Base-by-base conservation (phyloP, 2,888 invertebrate species). In the Drosophila neoperkinsi region DNA sequence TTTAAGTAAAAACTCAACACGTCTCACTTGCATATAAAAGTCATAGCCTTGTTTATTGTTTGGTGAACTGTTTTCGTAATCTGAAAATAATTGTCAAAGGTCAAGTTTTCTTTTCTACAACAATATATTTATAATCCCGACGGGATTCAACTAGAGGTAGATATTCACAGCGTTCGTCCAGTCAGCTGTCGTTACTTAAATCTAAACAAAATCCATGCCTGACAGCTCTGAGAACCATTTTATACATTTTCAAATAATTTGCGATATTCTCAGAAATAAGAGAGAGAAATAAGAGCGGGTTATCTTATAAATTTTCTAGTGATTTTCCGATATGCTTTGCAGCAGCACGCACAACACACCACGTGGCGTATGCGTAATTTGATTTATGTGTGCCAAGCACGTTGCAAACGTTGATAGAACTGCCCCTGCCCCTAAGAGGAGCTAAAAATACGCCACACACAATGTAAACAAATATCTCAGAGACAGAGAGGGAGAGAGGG, bases 351-450 rank as follows among this genome's bases (percentile, higher is more conserved):
- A 25, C 34, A 25, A 18, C 41, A 31, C 49, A 64, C 36, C 68
- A 90, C 88, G 85, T 88, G 90, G 79, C 82, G 88, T 79, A 85
- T 90, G 79, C 78, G 75, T 81, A 82, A 83, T 81, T 71, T 81
- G 86, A 90, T 90, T 86, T 83, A 86, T 86, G 81, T 76, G 57
- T 72, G 71, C 59, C 60, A 69, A 65, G 31, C 66, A 71, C 46
- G 66, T 66, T 77, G 30, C 31, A 33, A 57, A 33, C 56, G 16
- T 33, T 50, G 55, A 53, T 31, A 30, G 2, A 51, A 7, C 33
- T 49, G 38, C 30, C n/a, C 34, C 9, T 1, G 18, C 21, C 28
- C 11, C 34, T 28, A 10, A 51, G 30, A 53, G 58, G 59, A 63
- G 62, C 77, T 69, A 58, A 67, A 71, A 74, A 68, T 65, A 74